Evolutionary conservation across 2,888 invertebrate genomes (phyloP), one percentile per base, ranked within the genome.

Genomic region (Andrena minutula): DNA sequence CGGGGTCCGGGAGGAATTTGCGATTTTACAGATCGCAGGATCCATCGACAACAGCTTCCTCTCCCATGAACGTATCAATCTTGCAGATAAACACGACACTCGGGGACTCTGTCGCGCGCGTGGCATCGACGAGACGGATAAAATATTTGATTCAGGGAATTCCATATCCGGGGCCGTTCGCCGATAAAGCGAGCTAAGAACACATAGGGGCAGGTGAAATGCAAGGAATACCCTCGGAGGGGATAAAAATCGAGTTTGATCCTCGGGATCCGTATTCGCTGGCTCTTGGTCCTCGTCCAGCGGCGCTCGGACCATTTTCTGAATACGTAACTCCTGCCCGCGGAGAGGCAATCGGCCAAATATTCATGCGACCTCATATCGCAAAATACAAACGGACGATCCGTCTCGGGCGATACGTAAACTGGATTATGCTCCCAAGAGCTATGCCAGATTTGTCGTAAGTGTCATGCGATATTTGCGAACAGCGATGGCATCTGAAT

Each of bases 261-360:
- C 61, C 69, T 8, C 10, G 28, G 26, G 74, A 75, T 74, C 53
- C 72, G 75, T 68, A 85, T 82, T 86, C 85, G 80, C 85, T 75
- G 78, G 84, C 78, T 84, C 81, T 86, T 87, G 88, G 87, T 88
- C 70, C 82, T 30, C 41, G 86, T 89, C 88, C 89, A 86, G 82
- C 69, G 69, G 28, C 28, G 35, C 49, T 66, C 51, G 53, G 75
- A 75, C 83, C 63, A 75, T 85, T 84, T 76, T 81, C 79, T 64
- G 88, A 87, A 86, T 89, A 88, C 82, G 85, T 86, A 90, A 90
- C 77, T 49, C 61, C 53, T 47, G 53, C 56, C 66, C 64, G 78
- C 68, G 75, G 76, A 85, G 74, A 87, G 90, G 90, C 91, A 90
- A 85, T 68, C 87, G 83, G 90, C 91, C 91, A 92, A 92, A 91